These are phyloP conservation scores for Drosophila sordidapex DNA, from an alignment of 2,888 invertebrate genomes.

Conservation along the genomic window DNA sequence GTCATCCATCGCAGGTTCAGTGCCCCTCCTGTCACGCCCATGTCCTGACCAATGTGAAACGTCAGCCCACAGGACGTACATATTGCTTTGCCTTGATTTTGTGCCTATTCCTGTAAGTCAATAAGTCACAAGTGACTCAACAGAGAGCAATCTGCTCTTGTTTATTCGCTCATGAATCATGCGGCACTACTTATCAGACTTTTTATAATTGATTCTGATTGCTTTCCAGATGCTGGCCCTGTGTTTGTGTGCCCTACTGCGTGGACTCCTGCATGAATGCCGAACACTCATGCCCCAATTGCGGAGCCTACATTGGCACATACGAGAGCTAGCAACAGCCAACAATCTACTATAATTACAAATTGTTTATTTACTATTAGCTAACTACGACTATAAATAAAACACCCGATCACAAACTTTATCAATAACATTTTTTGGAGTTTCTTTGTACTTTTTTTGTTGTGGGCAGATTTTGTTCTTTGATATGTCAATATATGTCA, in stretches of 20 bases:
- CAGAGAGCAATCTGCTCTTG: not conserved
- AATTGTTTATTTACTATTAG: constrained; percentile 21
- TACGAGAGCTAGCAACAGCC: constrained; percentile 46
- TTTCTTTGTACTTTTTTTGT: not conserved
- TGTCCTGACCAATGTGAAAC: constrained; percentile 53
- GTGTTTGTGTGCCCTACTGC: constrained; percentile 72
- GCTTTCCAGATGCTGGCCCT: constrained; percentile 70
- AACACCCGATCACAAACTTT: not conserved
- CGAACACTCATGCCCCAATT: constrained; percentile 78
- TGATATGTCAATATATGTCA: not conserved
- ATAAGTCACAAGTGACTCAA: not conserved
- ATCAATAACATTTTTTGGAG: not conserved
- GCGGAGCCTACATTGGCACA: constrained; percentile 73
- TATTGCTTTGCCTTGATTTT: constrained; percentile 62
- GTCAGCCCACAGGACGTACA: constrained; percentile 56
- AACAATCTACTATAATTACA: not conserved
- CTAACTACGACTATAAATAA: constrained; percentile 20
- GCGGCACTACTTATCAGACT: not conserved
- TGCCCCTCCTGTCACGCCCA: constrained; percentile 69
- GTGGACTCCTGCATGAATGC: constrained; percentile 78
- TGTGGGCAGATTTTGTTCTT: not conserved
- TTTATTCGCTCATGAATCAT: constrained; percentile 33
- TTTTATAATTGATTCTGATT: not conserved
- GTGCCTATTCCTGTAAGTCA: constrained; percentile 69
- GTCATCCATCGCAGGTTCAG: constrained; percentile 52